Evolutionary conservation across 1,140 invertebrate species (phyloP).

Genomic region (Hycleus phaleratus): DNA sequence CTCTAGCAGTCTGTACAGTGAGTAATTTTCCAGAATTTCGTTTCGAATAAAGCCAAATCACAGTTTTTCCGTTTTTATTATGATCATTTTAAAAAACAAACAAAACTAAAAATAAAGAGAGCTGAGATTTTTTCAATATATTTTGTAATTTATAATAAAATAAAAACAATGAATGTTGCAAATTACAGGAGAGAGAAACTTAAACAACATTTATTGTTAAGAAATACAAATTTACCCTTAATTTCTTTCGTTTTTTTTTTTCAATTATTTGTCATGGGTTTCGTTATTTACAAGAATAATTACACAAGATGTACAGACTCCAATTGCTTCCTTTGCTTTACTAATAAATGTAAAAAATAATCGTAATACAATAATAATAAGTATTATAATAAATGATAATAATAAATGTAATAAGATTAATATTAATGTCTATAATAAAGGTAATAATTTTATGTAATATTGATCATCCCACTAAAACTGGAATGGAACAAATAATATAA

Average conservation of each 20-base stretch:
- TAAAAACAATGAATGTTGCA: too few relatives aligned
- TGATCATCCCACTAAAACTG: constrained; percentile 42
- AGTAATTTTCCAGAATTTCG: constrained; percentile 30
- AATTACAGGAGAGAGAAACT: too few relatives aligned
- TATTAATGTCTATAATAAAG: constrained; percentile 15
- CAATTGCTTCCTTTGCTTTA: constrained; percentile 17
- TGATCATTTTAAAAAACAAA: too few relatives aligned
- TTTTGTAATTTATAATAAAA: too few relatives aligned
- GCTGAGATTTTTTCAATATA: background rate
- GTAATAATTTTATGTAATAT: constrained; percentile 16
- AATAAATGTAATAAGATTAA: constrained; percentile 13
- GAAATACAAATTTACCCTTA: too few relatives aligned
- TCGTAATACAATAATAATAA: too few relatives aligned
- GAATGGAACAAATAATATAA: constrained; percentile 32
- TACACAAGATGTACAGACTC: constrained; percentile 39
- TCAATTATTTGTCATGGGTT: constrained; percentile 8
- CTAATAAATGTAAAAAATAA: too few relatives aligned
- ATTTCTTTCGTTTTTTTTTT: background rate
- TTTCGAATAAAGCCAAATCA: too few relatives aligned
- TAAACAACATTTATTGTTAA: too few relatives aligned
- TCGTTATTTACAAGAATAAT: constrained; percentile 28
- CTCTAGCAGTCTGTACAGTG: constrained; percentile 36
- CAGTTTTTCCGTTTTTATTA: too few relatives aligned
- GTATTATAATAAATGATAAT: background rate
- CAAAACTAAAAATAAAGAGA: background rate